Percentiles rank a stretch among this genome's conserved stretches.
phyloP scores from a whole-genome alignment of 2,113 vertebrate species.

The Delphinapterus leucas region DNA sequence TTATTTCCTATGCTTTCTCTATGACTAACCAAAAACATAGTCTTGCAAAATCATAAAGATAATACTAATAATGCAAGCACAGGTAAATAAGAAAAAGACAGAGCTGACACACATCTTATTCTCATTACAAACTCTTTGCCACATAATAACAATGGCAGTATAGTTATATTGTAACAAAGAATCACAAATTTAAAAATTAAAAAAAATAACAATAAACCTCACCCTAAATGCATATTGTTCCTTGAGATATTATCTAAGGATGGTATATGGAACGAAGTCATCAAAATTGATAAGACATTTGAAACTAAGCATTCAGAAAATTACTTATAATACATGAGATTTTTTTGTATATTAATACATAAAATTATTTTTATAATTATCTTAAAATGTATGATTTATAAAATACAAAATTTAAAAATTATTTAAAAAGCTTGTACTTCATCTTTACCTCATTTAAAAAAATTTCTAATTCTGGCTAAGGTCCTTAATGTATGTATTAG shows the following conservation, averaged over 20 bases:
- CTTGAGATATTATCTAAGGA: neutral
- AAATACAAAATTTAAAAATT: neutral
- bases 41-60: neutral
- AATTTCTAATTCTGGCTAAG: neutral
- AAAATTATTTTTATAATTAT: neutral
- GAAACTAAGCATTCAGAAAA: neutral
- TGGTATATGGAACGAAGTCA: neutral
- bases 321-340: neutral
- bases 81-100: neutral
- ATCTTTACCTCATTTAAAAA: neutral
- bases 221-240: neutral
- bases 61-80: neutral
- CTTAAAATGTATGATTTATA: neutral
- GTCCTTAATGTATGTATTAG: neutral
- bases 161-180: neutral
- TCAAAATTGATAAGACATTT: conserved; percentile 1
- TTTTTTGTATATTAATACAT: neutral
- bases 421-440: neutral
- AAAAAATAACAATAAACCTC: neutral
- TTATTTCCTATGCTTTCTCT: neutral
- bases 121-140: neutral
- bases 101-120: neutral
- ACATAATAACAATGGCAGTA: neutral
- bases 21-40: neutral
- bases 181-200: neutral